A percentile compares a stretch with the other conserved stretches of the same genome.
These are phyloP conservation scores for Clunio marinus DNA, from an alignment of 2,888 invertebrate genomes.

Conservation along the genomic window DNA sequence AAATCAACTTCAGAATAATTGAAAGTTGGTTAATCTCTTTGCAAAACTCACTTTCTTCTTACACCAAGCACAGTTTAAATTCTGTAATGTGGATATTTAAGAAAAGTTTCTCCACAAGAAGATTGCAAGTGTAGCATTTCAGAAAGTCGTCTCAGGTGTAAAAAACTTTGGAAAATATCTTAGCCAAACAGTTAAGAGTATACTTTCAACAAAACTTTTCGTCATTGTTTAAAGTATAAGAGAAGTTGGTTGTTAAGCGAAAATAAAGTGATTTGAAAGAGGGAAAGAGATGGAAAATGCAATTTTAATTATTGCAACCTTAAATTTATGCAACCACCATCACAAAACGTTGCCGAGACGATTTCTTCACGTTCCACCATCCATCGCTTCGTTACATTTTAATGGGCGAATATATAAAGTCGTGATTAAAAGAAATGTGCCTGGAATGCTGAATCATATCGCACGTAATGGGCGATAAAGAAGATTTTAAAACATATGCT, in stretches of 20 bases:
- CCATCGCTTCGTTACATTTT: too few species aligned
- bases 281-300: too few species aligned
- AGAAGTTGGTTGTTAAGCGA: background rate
- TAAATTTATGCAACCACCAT: constrained; percentile 20
- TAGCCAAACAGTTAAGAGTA: constrained; percentile 22
- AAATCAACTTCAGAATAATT: constrained; percentile 19
- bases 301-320: background rate
- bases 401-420: too few species aligned
- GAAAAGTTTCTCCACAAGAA: background rate
- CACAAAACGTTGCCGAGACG: too few species aligned
- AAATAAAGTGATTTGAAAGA: background rate
- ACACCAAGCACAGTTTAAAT: background rate
- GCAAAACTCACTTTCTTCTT: background rate
- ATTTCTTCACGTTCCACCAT: constrained; percentile 4
- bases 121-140: constrained; percentile 1
- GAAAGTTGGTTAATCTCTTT: constrained; percentile 25
- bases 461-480: constrained; percentile 9
- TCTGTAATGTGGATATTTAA: background rate
- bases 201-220: background rate
- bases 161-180: constrained; percentile 20
- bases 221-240: background rate
- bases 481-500: constrained; percentile 13
- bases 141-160: constrained; percentile 26
- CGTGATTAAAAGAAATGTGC: constrained; percentile 6
- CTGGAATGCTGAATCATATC: background rate